Percentiles rank a stretch among this genome's conserved stretches.
Conservation (phyloP, 37 sponge, comb jelly and placozoan genomes). For the Aphrocallistes beatrix region DNA sequence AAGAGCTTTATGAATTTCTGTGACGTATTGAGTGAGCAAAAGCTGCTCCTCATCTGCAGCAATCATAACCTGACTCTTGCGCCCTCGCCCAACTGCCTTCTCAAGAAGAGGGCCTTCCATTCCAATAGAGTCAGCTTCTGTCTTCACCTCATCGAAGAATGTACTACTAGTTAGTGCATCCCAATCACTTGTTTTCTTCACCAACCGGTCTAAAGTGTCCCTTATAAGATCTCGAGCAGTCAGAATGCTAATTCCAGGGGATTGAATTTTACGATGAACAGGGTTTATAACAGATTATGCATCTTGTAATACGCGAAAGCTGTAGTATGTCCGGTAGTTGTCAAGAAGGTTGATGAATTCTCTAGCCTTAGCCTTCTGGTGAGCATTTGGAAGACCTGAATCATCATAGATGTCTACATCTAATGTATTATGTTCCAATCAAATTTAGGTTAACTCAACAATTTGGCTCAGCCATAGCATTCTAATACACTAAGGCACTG, state of each 20-base stretch:
- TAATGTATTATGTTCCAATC: no score
- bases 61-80: background rate
- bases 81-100: background rate
- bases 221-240: background rate
- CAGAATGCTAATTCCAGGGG: background rate
- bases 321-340: background rate
- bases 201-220: background rate
- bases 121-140: background rate
- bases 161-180: background rate
- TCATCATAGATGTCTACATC: no score
- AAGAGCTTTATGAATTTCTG: background rate
- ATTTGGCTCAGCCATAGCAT: no score
- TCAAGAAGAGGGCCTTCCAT: background rate
- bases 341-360: background rate
- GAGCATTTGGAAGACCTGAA: background rate
- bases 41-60: background rate
- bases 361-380: conserved; percentile 4
- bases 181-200: background rate
- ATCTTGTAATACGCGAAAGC: background rate
- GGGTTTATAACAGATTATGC: background rate
- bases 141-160: background rate
- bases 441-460: no score
- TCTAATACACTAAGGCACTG: no score
- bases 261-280: conserved; percentile 7
- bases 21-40: background rate